phyloP scores from a whole-genome alignment of 2,888 invertebrate species.

The Drosophila infuscata region DNA sequence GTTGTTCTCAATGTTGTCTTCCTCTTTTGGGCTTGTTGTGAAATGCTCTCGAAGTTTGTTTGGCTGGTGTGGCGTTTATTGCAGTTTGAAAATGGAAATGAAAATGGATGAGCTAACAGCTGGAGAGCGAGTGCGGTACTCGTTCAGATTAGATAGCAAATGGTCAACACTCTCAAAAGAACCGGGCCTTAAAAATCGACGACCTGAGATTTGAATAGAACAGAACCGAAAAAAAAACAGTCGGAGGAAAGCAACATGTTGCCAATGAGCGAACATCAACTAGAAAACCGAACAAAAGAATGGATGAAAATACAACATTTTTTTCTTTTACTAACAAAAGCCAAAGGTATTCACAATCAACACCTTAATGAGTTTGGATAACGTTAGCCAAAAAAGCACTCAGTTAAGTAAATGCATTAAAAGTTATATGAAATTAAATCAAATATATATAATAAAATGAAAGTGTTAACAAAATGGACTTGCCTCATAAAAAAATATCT shows the following conservation, averaged over 20 bases:
- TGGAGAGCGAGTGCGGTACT: constrained; percentile 75
- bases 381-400: constrained; percentile 10
- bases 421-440: constrained; percentile 24
- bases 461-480: constrained; percentile 28
- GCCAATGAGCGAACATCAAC: constrained; percentile 53
- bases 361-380: constrained; percentile 44
- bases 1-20: constrained; percentile 2
- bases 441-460: constrained; percentile 9
- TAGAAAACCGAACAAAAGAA: constrained; percentile 36
- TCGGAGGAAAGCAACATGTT: constrained; percentile 39
- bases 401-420: constrained; percentile 9
- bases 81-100: constrained; percentile 55
- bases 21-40: constrained; percentile 40
- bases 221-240: not conserved
- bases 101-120: constrained; percentile 77
- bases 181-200: constrained; percentile 5
- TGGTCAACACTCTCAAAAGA: constrained; percentile 54
- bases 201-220: constrained; percentile 26
- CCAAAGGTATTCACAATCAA: constrained; percentile 28
- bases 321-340: constrained; percentile 28
- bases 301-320: constrained; percentile 18
- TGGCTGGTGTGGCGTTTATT: constrained; percentile 55
- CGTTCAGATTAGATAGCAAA: constrained; percentile 73
- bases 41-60: constrained; percentile 44
- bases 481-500: not conserved